Percentiles rank a stretch among this genome's conserved stretches.
These are phyloP conservation scores for Gambusia affinis DNA, from an alignment of 2,113 vertebrate species.

Conservation along the genomic window DNA sequence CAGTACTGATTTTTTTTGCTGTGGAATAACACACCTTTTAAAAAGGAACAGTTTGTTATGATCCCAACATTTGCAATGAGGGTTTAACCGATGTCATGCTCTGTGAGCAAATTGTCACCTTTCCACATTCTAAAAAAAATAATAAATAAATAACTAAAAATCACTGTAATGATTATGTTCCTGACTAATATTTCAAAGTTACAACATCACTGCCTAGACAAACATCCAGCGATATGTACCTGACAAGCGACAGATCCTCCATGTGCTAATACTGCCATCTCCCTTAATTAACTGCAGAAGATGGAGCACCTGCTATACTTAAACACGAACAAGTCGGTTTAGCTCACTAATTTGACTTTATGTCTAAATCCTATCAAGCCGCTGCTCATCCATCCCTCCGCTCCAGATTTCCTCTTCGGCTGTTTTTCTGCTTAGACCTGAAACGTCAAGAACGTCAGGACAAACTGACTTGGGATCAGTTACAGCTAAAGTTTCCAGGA, in stretches of 20 bases:
- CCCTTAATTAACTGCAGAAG: conserved; percentile 67
- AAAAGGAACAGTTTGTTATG: conserved; percentile 54
- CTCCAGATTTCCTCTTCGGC: conserved; percentile 18
- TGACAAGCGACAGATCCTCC: conserved; percentile 41
- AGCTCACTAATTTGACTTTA: conserved; percentile 59
- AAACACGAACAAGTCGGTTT: conserved; percentile 53
- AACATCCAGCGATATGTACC: conserved; percentile 47
- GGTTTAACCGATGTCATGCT: conserved; percentile 43
- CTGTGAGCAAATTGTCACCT: conserved; percentile 35
- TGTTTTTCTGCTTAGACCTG: conserved; percentile 34
- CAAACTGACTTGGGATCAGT: conserved; percentile 42
- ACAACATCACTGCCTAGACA: conserved; percentile 34
- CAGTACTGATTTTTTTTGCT: conserved; percentile 43
- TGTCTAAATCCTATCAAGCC: conserved; percentile 56
- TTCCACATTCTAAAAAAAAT: conserved; percentile 28
- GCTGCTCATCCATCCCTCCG: conserved; percentile 42
- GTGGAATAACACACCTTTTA: conserved; percentile 44
- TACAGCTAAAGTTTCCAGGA: conserved; percentile 34
- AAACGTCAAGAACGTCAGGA: conserved; percentile 37
- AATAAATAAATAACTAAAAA: neutral
- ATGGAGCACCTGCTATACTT: conserved; percentile 61
- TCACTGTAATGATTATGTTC: conserved; percentile 15
- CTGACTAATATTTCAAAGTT: conserved; percentile 20
- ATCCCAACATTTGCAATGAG: conserved; percentile 54
- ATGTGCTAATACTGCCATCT: conserved; percentile 60